Conservation (phyloP, 2,888 invertebrate species). For the Lasioglossum calceatum region DNA sequence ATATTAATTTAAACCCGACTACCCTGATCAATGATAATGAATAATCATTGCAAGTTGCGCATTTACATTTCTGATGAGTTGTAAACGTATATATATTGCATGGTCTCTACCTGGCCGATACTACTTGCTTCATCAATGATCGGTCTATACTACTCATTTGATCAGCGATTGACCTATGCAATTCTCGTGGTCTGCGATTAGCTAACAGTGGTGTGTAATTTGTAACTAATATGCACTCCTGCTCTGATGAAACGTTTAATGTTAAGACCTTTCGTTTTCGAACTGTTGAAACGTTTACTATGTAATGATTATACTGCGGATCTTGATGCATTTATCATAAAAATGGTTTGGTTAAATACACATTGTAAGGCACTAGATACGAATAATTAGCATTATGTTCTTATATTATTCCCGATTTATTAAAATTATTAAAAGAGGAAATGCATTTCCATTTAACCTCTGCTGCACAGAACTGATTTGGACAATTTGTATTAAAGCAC, state of each 20-base stretch:
- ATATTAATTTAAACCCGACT: background rate
- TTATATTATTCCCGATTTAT: too few relatives aligned
- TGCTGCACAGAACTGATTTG: too few relatives aligned
- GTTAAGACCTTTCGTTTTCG: background rate
- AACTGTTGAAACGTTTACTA: background rate
- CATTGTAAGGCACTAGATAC: too few relatives aligned
- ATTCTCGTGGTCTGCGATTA: background rate
- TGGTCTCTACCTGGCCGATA: background rate
- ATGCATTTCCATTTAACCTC: too few relatives aligned
- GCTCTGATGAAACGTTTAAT: background rate
- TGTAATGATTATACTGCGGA: background rate
- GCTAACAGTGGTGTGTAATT: background rate
- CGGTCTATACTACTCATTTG: background rate
- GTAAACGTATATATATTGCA: background rate
- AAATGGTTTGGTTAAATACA: too few relatives aligned
- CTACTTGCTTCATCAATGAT: background rate
- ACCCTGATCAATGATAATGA: background rate
- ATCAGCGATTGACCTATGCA: background rate
- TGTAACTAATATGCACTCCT: background rate
- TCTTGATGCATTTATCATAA: too few relatives aligned
- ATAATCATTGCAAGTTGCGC: background rate
- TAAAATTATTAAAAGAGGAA: too few relatives aligned
- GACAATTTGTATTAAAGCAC: too few relatives aligned
- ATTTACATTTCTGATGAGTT: constrained; percentile 6
- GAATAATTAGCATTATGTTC: too few relatives aligned